Evolutionary conservation across 2,888 invertebrate species (phyloP).

Genomic region (Cataglyphis rosenhaueri): DNA sequence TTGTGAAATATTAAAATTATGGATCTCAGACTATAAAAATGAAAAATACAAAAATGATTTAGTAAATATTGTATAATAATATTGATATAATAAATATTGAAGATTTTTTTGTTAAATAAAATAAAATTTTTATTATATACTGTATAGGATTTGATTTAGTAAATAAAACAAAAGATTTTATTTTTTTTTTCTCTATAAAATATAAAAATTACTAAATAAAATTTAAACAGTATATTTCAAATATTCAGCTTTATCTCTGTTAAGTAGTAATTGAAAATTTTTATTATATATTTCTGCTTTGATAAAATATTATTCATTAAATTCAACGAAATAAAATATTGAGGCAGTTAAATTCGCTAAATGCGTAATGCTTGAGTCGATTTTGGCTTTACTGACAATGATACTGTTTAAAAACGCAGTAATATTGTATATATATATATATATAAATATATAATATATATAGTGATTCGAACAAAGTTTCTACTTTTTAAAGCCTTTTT

Average conservation of each 20-base stretch:
- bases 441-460: not conserved
- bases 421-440: not conserved
- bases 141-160: not conserved
- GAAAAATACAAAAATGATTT: not conserved
- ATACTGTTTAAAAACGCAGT: slow-evolving; percentile 2
- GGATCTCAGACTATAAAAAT: not conserved
- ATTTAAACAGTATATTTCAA: not conserved
- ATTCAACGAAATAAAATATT: slow-evolving; percentile 13
- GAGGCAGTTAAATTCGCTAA: slow-evolving; percentile 16
- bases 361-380: not conserved
- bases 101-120: not conserved
- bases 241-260: not conserved
- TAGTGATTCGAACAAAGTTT: slow-evolving; percentile 29
- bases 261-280: slow-evolving; percentile 8
- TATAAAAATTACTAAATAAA: not conserved
- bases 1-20: not conserved
- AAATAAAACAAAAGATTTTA: not conserved
- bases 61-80: no score
- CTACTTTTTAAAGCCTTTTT: slow-evolving; percentile 14
- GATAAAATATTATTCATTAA: not conserved
- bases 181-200: not conserved
- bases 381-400: not conserved
- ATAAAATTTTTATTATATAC: not conserved
- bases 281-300: not conserved
- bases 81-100: not conserved